These are phyloP conservation scores for Pseudochromis fuscus DNA, from an alignment of 2,797 vertebrate genomes.

Conservation along the genomic window DNA sequence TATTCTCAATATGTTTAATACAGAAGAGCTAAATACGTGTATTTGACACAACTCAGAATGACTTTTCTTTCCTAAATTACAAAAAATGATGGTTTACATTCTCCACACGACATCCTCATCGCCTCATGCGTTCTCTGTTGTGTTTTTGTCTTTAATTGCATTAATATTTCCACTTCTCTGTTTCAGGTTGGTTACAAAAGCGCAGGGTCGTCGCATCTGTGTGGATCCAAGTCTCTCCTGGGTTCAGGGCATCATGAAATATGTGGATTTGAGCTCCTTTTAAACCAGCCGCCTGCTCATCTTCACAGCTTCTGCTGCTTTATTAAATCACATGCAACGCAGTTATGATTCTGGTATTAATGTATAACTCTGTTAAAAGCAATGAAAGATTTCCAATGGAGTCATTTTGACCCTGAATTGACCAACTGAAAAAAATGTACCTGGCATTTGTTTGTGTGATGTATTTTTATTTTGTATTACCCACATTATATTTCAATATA, in stretches of 20 bases:
- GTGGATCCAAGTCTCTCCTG: conserved; percentile 27
- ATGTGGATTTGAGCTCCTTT: neutral
- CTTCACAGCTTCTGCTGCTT: neutral
- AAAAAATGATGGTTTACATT: too few species aligned
- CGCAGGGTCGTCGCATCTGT: conserved; percentile 17
- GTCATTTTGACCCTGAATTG: neutral
- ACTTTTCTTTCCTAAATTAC: neutral
- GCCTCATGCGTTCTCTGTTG: neutral
- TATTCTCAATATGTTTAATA: neutral
- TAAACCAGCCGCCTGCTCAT: neutral
- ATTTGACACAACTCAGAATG: neutral
- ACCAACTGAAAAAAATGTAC: neutral
- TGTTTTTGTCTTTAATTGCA: neutral
- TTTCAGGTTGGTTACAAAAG: conserved; percentile 55
- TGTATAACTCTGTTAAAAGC: neutral
- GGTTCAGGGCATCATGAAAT: conserved; percentile 33
- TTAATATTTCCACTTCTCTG: neutral
- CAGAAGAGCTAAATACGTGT: neutral
- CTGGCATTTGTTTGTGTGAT: neutral
- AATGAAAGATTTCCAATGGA: neutral
- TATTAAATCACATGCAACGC: neutral
- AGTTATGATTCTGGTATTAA: neutral
- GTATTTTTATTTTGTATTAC: conserved; percentile 20
- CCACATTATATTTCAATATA: neutral
- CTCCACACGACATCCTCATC: too few species aligned